phyloP scores from a whole-genome alignment of 1,140 invertebrate species.

The Tetragnatha versicolor region DNA sequence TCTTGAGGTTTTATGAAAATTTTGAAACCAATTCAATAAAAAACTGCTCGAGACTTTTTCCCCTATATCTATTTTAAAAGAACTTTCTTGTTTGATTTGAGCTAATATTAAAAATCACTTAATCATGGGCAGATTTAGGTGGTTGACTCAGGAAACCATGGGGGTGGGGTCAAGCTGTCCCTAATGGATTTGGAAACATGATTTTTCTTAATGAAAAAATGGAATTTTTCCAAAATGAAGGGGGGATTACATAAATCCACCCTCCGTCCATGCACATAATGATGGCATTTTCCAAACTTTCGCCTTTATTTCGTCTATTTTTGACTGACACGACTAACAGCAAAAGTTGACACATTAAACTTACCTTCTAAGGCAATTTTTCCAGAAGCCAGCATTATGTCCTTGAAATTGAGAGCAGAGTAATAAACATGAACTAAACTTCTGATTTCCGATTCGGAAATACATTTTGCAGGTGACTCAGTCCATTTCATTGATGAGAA shows the following conservation, averaged over 20 bases:
- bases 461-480: conserved; percentile 77
- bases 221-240: background rate
- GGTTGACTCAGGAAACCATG: no score
- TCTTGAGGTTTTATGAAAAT: no score
- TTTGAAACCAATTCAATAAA: no score
- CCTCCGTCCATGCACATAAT: no score
- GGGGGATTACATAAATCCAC: background rate
- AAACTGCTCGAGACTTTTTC: no score
- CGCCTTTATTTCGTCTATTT: background rate
- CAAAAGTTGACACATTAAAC: background rate
- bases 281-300: no score
- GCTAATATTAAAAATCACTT: no score
- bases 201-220: background rate
- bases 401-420: conserved; percentile 94
- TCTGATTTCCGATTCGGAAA: background rate
- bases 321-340: background rate
- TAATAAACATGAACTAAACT: conserved; percentile 78
- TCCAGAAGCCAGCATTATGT: conserved; percentile 97
- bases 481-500: conserved; percentile 94
- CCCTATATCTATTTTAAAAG: no score
- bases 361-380: conserved; percentile 80
- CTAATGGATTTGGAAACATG: no score
- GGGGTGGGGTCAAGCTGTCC: no score
- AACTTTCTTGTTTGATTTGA: no score
- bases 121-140: no score